Evolutionary conservation across 2,888 invertebrate genomes (phyloP).

Genomic region (Philhelius pedissequus): DNA sequence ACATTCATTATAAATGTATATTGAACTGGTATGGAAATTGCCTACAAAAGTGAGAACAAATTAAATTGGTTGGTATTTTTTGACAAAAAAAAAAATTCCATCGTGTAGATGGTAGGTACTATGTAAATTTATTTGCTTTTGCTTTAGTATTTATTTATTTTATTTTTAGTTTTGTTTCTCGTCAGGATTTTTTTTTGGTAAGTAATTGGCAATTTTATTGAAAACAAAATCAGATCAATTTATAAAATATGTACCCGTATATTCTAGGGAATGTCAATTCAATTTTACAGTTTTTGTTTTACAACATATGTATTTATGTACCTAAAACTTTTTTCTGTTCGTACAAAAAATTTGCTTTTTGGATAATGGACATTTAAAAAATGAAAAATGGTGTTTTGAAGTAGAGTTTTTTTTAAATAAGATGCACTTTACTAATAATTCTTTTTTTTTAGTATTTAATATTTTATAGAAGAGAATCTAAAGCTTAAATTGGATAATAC

Average conservation of each 20-base stretch:
- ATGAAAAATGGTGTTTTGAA: too few relatives aligned
- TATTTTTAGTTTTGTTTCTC: neutral
- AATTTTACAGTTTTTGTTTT: neutral
- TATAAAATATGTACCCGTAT: neutral
- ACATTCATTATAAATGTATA: too few relatives aligned
- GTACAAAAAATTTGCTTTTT: too few relatives aligned
- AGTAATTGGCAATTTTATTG: conserved; percentile 41
- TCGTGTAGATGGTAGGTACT: neutral
- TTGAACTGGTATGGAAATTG: neutral
- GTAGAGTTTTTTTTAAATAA: too few relatives aligned
- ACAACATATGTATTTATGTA: too few relatives aligned
- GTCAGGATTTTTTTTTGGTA: conserved; percentile 14
- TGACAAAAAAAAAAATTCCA: neutral
- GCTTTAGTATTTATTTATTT: neutral
- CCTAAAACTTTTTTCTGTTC: too few relatives aligned
- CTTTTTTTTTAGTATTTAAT: too few relatives aligned
- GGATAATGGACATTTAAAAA: too few relatives aligned
- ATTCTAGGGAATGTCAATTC: neutral
- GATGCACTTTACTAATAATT: too few relatives aligned
- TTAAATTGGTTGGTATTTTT: conserved; percentile 48
- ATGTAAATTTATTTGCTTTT: conserved; percentile 25
- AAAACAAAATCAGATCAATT: neutral
- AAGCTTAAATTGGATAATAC: too few relatives aligned
- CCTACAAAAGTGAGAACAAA: neutral
- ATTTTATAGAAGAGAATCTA: too few relatives aligned